These are phyloP conservation scores for Hoplostethus mediterraneus DNA, from an alignment of 2,797 vertebrate genomes.

Conservation along the genomic window DNA sequence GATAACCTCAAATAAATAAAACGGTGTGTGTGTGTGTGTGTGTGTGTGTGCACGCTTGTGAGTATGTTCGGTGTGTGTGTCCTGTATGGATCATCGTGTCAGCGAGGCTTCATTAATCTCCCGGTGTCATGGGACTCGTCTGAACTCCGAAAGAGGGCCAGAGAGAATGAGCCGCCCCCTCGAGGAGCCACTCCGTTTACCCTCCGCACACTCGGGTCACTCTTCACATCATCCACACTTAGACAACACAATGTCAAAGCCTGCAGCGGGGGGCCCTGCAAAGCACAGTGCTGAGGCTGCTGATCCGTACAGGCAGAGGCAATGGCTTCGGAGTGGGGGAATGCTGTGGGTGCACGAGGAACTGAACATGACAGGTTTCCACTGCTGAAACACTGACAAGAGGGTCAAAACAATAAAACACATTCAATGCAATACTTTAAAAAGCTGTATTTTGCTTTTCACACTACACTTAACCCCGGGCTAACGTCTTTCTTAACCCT, in stretches of 20 bases:
- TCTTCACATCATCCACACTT: constrained; percentile 68
- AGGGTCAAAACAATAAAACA: no score
- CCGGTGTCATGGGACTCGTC: constrained; percentile 73
- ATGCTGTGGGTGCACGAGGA: not conserved
- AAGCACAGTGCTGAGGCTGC: constrained; percentile 23
- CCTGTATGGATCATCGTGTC: constrained; percentile 75
- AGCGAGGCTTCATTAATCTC: constrained; percentile 82
- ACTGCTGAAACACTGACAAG: no score
- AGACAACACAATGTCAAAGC: constrained; percentile 70
- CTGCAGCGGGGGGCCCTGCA: constrained; percentile 19
- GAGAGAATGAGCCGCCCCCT: constrained; percentile 67
- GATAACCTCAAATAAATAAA: constrained; percentile 52
- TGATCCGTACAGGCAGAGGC: not conserved
- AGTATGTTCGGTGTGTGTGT: constrained; percentile 49
- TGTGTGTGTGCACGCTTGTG: constrained; percentile 11
- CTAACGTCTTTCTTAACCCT: no score
- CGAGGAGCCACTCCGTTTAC: constrained; percentile 74
- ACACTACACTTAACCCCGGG: no score
- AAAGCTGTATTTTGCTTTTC: no score
- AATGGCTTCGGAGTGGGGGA: not conserved
- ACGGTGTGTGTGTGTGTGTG: no score
- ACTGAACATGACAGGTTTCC: no score
- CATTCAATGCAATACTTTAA: no score
- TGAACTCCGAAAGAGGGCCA: constrained; percentile 76
- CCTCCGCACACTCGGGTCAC: constrained; percentile 74